These are phyloP conservation scores for Aromia moschata DNA, from an alignment of 2,888 invertebrate genomes.

Conservation along the genomic window DNA sequence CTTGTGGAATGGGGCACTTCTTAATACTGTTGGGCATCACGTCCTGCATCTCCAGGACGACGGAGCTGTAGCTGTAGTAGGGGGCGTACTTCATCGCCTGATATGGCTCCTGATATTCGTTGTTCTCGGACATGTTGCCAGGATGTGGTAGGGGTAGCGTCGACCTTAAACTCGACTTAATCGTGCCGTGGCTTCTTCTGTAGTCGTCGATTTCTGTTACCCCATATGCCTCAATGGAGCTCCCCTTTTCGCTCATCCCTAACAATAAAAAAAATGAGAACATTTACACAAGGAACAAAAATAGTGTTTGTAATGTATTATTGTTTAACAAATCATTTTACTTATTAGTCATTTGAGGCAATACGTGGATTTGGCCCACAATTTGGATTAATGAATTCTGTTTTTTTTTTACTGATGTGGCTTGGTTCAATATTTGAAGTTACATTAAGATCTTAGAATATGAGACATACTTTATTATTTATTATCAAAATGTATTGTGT, in stretches of 20 bases:
- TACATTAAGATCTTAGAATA: no score
- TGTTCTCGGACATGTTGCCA: constrained; percentile 70
- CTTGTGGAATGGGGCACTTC: constrained; percentile 54
- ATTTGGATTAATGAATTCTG: no score
- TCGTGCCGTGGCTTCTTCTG: constrained; percentile 65
- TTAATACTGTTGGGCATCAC: constrained; percentile 66
- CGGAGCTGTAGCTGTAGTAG: constrained; percentile 80
- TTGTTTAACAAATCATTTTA: no score
- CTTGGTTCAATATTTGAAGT: no score
- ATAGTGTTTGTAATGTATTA: no score
- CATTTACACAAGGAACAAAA: no score
- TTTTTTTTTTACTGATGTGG: no score
- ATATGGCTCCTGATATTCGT: constrained; percentile 83
- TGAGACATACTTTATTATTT: no score
- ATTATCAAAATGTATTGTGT: no score
- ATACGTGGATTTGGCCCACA: no score
- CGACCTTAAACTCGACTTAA: constrained; percentile 63
- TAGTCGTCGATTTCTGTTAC: constrained; percentile 71
- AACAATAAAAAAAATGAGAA: no score
- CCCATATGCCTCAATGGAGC: constrained; percentile 67
- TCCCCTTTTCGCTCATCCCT: constrained; percentile 38
- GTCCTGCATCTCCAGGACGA: constrained; percentile 80
- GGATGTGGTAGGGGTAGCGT: constrained; percentile 67
- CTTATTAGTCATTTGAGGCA: no score
- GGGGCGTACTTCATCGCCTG: constrained; percentile 80